phyloP scores from a whole-genome alignment of 2,797 vertebrate species.

The Miichthys miiuy region DNA sequence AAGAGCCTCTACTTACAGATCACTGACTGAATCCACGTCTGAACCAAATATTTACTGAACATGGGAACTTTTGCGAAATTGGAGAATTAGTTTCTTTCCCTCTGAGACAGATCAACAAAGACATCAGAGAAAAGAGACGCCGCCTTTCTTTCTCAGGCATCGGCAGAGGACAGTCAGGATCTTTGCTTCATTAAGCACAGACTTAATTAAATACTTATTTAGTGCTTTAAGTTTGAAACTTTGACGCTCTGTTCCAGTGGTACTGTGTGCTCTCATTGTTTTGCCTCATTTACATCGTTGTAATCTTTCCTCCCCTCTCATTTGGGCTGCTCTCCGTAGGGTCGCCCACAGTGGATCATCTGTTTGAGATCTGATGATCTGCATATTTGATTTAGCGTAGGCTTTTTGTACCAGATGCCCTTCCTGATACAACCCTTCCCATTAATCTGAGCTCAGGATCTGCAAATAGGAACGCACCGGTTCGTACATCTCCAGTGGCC shows the following conservation, averaged over 20 bases:
- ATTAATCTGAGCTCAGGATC: too few relatives aligned
- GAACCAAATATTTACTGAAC: neutral
- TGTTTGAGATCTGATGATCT: too few relatives aligned
- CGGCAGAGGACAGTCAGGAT: neutral
- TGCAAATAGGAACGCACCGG: too few relatives aligned
- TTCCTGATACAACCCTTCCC: too few relatives aligned
- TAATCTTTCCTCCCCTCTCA: too few relatives aligned
- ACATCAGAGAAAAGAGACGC: neutral
- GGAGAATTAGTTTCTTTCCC: neutral
- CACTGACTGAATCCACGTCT: neutral
- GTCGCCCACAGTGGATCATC: too few relatives aligned
- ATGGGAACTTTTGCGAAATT: neutral
- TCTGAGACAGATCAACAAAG: constrained; percentile 1
- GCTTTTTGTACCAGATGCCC: too few relatives aligned
- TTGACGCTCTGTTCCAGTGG: neutral
- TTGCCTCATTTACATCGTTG: neutral
- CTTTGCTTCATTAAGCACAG: neutral
- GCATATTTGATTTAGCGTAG: too few relatives aligned
- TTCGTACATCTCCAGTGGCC: too few relatives aligned
- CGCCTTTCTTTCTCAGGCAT: neutral
- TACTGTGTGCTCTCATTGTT: neutral
- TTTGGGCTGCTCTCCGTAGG: too few relatives aligned
- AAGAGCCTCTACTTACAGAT: neutral
- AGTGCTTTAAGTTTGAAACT: neutral
- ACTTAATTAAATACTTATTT: neutral